These are phyloP conservation scores for Ochropleura plecta DNA, from an alignment of 2,888 invertebrate genomes.

Conservation along the genomic window DNA sequence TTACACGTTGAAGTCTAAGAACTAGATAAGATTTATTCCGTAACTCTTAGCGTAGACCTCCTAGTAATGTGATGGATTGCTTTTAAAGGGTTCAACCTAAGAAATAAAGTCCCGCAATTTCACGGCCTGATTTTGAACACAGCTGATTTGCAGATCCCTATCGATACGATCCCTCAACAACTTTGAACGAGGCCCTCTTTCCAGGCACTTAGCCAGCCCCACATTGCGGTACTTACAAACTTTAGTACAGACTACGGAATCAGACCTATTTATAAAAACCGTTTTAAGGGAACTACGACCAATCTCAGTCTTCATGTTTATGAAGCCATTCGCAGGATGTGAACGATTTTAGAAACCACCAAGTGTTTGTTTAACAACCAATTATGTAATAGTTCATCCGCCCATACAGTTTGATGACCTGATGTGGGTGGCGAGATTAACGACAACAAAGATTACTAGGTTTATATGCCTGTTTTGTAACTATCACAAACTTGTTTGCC, in stretches of 20 bases:
- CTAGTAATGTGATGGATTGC: slow-evolving; percentile 43
- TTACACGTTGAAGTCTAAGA: slow-evolving; percentile 32
- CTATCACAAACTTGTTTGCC: slow-evolving; percentile 1
- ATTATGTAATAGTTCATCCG: slow-evolving; percentile 59
- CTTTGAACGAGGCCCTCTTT: slow-evolving; percentile 52
- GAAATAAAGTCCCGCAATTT: slow-evolving; percentile 49
- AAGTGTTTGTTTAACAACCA: slow-evolving; percentile 47
- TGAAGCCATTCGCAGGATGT: slow-evolving; percentile 45
- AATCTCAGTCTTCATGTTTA: slow-evolving; percentile 44
- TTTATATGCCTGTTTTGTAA: slow-evolving; percentile 25
- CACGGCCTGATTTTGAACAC: slow-evolving; percentile 45
- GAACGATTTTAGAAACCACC: slow-evolving; percentile 41
- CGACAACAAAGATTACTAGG: slow-evolving; percentile 24
- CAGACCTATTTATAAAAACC: slow-evolving; percentile 43
- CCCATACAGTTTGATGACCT: slow-evolving; percentile 60
- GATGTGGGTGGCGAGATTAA: slow-evolving; percentile 48
- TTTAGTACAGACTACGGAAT: slow-evolving; percentile 19
- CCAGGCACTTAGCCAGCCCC: slow-evolving; percentile 58
- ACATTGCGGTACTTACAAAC: slow-evolving; percentile 51
- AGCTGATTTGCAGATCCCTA: slow-evolving; percentile 45
- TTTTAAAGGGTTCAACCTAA: slow-evolving; percentile 20
- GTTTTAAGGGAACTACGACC: slow-evolving; percentile 34
- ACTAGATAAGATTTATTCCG: slow-evolving; percentile 32
- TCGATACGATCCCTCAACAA: slow-evolving; percentile 51
- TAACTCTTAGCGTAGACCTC: slow-evolving; percentile 24